A percentile compares a stretch with the other conserved stretches of the same genome.
phyloP scores from a whole-genome alignment of 2,113 vertebrate genomes.

The Paradoxurus hermaphroditus region DNA sequence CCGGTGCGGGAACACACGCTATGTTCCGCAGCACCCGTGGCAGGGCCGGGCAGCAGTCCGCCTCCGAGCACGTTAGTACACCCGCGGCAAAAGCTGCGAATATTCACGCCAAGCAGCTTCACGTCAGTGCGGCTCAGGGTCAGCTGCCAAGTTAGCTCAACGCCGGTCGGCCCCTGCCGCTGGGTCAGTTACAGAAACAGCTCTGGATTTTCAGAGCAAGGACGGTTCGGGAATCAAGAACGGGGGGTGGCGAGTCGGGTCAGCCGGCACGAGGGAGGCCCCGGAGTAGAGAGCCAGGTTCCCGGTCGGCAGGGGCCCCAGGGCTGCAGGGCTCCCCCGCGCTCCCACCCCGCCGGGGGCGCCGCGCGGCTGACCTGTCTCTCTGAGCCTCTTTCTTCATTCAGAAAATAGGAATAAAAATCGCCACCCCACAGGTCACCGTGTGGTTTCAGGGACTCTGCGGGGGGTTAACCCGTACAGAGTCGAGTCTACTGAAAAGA shows the following conservation, averaged over 20 bases:
- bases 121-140: neutral
- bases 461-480: neutral
- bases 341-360: no score
- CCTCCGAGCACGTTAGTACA: fast-evolving
- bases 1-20: neutral
- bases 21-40: neutral
- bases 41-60: no score
- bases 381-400: neutral
- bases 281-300: no score
- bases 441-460: neutral
- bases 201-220: neutral
- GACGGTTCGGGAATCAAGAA: neutral
- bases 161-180: neutral
- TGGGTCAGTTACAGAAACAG: neutral
- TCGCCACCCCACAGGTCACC: neutral
- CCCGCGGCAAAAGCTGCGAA: neutral
- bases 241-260: no score
- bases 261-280: fast-evolving
- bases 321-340: neutral
- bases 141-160: neutral
- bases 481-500: fast-evolving
- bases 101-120: neutral
- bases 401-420: neutral
- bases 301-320: fast-evolving
- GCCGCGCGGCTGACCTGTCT: neutral